A percentile compares a stretch with the other conserved stretches of the same genome.
These are phyloP conservation scores for Propithecus coquereli DNA, from an alignment of 2,113 vertebrate genomes.

Conservation along the genomic window DNA sequence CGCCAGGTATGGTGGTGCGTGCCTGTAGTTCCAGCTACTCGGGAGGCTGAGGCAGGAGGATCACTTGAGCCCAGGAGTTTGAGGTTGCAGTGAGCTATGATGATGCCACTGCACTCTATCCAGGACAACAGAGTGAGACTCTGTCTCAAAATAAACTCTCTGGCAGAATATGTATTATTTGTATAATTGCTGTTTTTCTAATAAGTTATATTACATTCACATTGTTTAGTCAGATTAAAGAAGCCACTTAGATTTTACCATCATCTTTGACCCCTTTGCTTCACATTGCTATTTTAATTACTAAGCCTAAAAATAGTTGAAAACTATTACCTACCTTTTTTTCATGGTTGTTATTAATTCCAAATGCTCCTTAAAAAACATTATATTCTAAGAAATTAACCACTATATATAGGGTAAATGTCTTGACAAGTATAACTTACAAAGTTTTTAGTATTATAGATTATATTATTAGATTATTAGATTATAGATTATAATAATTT, in stretches of 20 bases:
- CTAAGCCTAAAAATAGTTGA: not conserved
- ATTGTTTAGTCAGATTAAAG: not conserved
- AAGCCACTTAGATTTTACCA: not conserved
- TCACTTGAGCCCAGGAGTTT: too few relatives aligned
- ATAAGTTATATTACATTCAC: not conserved
- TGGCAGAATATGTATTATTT: not conserved
- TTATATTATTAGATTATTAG: too few relatives aligned
- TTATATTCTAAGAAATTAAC: not conserved
- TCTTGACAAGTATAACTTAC: not conserved
- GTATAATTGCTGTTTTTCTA: not conserved
- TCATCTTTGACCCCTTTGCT: not conserved
- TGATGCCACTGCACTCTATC: too few relatives aligned
- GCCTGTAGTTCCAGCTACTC: too few relatives aligned
- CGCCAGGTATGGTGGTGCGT: too few relatives aligned
- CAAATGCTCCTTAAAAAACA: slow-evolving; percentile 1
- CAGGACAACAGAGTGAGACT: too few relatives aligned
- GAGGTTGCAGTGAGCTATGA: too few relatives aligned
- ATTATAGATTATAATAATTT: slow-evolving; percentile 1
- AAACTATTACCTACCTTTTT: not conserved
- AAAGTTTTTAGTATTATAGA: not conserved
- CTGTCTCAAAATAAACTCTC: not conserved
- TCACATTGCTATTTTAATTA: not conserved
- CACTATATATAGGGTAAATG: not conserved
- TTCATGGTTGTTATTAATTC: not conserved
- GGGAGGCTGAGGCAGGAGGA: too few relatives aligned